These are phyloP conservation scores for Pteruthius melanotis DNA, from an alignment of 2,113 vertebrate species.

Conservation along the genomic window DNA sequence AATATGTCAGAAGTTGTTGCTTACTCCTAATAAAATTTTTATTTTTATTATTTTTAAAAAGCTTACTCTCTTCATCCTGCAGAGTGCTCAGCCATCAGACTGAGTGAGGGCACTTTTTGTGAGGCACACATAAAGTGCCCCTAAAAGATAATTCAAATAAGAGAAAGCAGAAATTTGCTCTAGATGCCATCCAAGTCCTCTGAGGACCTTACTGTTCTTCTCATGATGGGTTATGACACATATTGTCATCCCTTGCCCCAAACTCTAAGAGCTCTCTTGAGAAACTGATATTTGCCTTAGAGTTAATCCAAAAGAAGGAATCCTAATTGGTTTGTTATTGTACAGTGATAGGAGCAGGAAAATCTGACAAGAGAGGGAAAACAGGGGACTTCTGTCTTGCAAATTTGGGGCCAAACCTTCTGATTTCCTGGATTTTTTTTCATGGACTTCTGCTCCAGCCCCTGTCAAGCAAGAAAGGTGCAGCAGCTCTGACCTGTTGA, in stretches of 20 bases:
- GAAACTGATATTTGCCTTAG: neutral
- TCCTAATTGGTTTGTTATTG: neutral
- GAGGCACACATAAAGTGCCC: rapidly evolving
- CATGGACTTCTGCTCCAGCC: neutral
- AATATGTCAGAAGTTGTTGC: neutral
- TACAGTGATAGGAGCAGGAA: neutral
- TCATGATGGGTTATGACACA: neutral
- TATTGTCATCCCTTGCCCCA: neutral
- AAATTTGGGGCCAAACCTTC: neutral
- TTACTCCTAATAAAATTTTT: neutral
- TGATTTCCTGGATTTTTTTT: neutral
- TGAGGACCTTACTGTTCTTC: neutral
- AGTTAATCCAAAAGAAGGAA: neutral
- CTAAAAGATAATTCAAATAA: neutral
- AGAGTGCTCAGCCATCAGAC: neutral
- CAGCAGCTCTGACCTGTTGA: neutral
- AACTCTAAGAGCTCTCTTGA: neutral
- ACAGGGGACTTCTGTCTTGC: neutral
- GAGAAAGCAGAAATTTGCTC: neutral
- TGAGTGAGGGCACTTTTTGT: too few relatives aligned
- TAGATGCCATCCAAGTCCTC: neutral
- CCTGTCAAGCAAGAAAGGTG: neutral
- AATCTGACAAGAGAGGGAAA: neutral
- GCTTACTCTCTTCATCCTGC: neutral
- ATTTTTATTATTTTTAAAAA: neutral